Evolutionary conservation across 2,113 vertebrate species (phyloP).

Genomic region (Callorhinus ursinus): DNA sequence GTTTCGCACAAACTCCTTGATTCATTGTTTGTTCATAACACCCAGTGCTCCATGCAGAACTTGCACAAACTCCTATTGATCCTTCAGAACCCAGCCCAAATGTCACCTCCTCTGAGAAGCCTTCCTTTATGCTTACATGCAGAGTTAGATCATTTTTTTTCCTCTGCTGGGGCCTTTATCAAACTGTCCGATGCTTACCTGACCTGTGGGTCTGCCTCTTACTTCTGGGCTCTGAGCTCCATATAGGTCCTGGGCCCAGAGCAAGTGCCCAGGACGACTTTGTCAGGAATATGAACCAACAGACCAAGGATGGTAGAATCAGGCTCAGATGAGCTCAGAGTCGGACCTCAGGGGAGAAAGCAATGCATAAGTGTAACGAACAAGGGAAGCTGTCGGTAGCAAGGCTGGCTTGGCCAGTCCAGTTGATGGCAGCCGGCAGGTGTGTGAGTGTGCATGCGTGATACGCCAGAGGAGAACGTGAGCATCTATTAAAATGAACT

Average conservation of each 20-base stretch:
- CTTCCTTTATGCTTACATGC: not conserved
- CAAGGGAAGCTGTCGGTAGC: not conserved
- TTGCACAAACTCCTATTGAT: not conserved
- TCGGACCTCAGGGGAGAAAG: not conserved
- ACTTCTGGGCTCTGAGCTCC: not conserved
- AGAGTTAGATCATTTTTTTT: not conserved
- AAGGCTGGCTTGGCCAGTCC: not conserved
- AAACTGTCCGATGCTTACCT: not conserved
- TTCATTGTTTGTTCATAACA: too few species aligned
- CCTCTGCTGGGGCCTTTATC: not conserved
- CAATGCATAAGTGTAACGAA: too few species aligned
- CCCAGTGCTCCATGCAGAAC: too few species aligned
- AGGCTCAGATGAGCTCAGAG: not conserved
- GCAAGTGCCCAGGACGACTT: not conserved
- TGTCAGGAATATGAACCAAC: not conserved
- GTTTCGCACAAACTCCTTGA: not conserved
- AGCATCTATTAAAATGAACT: not conserved
- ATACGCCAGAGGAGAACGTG: rapidly evolving
- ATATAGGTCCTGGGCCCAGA: not conserved
- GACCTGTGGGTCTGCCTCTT: not conserved
- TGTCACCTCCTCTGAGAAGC: not conserved
- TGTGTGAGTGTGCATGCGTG: rapidly evolving
- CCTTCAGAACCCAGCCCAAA: not conserved
- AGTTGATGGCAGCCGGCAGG: not conserved
- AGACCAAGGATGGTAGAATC: not conserved